phyloP scores from a whole-genome alignment of 2,113 vertebrate genomes.

The Cisticola juncidis region DNA sequence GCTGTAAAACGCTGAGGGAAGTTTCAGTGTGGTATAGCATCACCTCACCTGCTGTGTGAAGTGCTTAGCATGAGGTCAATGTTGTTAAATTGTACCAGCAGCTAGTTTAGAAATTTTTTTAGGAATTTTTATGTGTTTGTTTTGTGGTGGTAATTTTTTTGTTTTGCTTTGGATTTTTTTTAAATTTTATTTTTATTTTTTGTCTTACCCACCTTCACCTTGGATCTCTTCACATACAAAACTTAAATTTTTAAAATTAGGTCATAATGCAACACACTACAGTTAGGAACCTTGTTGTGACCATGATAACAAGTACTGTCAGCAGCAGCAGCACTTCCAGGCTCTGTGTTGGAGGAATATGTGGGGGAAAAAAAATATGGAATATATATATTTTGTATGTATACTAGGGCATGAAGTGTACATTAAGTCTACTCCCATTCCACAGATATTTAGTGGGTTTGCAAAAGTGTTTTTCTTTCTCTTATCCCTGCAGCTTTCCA shows the following conservation, averaged over 20 bases:
- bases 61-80: neutral
- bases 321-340: neutral
- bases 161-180: neutral
- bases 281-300: neutral
- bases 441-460: neutral
- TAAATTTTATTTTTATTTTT: neutral
- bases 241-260: neutral
- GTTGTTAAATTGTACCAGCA: neutral
- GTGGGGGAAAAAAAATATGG: neutral
- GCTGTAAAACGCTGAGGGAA: neutral
- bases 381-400: neutral
- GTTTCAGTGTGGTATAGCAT: neutral
- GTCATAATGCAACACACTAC: neutral
- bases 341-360: neutral
- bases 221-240: neutral
- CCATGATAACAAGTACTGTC: neutral
- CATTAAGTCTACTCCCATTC: neutral
- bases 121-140: neutral
- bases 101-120: neutral
- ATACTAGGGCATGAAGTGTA: rapidly evolving
- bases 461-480: neutral
- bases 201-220: neutral
- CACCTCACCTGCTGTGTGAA: neutral
- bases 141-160: neutral
- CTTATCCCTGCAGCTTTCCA: neutral